Percentiles rank a stretch among this genome's conserved stretches.
These are phyloP conservation scores for Nesoenas mayeri DNA, from an alignment of 2,113 vertebrate genomes.

Conservation along the genomic window DNA sequence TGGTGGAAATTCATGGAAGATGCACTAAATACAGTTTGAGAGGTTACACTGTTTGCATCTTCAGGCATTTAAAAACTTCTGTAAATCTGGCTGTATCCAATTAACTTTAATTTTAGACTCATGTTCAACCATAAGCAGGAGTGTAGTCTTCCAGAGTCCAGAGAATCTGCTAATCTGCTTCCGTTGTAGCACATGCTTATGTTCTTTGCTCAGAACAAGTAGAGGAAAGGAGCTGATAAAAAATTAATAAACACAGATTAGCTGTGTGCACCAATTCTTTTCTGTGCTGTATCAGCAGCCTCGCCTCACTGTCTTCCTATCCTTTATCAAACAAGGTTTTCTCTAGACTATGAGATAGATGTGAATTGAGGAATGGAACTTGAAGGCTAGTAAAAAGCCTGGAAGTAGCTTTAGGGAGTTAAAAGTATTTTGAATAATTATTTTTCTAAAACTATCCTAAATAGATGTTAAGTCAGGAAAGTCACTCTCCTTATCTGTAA, in stretches of 20 bases:
- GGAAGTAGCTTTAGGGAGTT: not conserved
- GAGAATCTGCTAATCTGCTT: constrained; percentile 37
- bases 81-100: constrained; percentile 15
- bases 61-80: constrained; percentile 36
- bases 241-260: constrained; percentile 59
- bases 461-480: not conserved
- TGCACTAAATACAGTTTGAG: constrained; percentile 13
- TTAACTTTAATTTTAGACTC: constrained; percentile 54
- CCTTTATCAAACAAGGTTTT: not conserved
- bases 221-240: constrained; percentile 41
- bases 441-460: not conserved
- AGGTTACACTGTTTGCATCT: constrained; percentile 32
- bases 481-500: not conserved
- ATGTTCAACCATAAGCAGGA: constrained; percentile 30
- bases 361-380: not conserved
- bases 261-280: not conserved
- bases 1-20: constrained; percentile 27
- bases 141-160: not conserved
- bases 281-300: constrained; percentile 33
- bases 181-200: constrained; percentile 27
- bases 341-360: not conserved
- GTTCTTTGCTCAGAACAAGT: not conserved
- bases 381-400: not conserved
- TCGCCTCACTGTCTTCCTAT: not conserved
- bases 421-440: not conserved